Base-by-base conservation (phyloP, 2,797 vertebrate species). In the Atherinosoma microstoma region DNA sequence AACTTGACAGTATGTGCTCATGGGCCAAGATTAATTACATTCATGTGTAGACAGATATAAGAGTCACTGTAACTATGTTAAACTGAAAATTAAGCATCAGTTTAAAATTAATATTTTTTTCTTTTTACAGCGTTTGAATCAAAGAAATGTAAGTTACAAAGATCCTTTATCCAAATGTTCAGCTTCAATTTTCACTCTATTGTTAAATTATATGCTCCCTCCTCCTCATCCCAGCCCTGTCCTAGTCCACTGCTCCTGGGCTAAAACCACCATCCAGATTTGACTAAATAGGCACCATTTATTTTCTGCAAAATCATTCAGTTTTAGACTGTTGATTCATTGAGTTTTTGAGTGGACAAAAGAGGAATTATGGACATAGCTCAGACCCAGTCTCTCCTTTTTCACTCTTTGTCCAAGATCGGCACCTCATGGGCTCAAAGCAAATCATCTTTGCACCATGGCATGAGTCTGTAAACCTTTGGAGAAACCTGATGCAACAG, bases 131-230 rank as follows among this genome's bases (percentile, higher is more conserved):
- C 68, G 24, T 81, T 84, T 57, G 27, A 83, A 80, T 66, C 61
- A 71, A 22, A 29, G 61, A 69, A 59, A 59, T 56, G 22, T 38
- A 51, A 49, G 32, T 86, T 73, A 22, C 64, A 80, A 85, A 79
- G 56, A 70, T 81, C 59, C 24, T 73, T 76, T 60, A 68, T 75
- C 79, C 80, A 84, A 78, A 82, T 85, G 78, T 86, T 83, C 67
- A 63, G 63, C 65, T 76, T 75, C 35, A 78, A 62, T 75, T 81
- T 79, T 70, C 32, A 76, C 78, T 79, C 80, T 20, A 67, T 58
- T 71, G 65, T 78, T 24, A 84, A 74, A 83, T 67, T 58, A 81
- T 79, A 76, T 59, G 69, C 69, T 81, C 80, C 82, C 77, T 35
- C 67, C 71, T 53, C 60, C 67, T 35, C 45, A 15, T 53, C 47